A percentile compares a stretch with the other conserved stretches of the same genome.
Conservation (phyloP, 1,140 invertebrate genomes). For the Campoletis sonorensis region DNA sequence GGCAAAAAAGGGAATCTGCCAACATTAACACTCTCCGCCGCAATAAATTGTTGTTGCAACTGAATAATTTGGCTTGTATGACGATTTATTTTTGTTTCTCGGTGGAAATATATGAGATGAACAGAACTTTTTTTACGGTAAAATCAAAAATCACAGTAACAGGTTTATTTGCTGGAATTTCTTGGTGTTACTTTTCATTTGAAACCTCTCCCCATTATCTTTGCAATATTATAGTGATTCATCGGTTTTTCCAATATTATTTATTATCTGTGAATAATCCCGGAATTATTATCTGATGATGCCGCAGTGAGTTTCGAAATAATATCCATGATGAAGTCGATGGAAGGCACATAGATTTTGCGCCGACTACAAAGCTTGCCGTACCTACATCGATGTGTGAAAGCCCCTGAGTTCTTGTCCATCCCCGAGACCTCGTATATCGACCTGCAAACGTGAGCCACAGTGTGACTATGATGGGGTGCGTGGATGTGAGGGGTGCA, state of each 20-base stretch:
- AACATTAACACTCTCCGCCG: no score
- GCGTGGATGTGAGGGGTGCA: constrained; percentile 65
- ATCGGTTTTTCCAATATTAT: not conserved
- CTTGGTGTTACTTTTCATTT: no score
- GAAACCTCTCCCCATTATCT: no score
- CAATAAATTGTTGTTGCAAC: no score
- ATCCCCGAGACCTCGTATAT: constrained; percentile 60
- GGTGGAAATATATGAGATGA: no score
- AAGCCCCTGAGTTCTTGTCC: constrained; percentile 53
- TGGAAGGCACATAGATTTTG: constrained; percentile 53
- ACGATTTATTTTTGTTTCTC: no score
- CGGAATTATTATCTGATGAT: not conserved
- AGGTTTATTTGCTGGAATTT: no score
- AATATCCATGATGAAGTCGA: not conserved
- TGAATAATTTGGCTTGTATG: no score
- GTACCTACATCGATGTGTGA: not conserved
- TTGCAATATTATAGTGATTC: not conserved
- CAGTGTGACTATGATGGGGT: constrained; percentile 52
- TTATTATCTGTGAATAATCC: not conserved
- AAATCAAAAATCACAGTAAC: no score
- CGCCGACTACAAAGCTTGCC: constrained; percentile 18
- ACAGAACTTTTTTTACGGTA: no score
- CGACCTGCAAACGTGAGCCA: constrained; percentile 59
- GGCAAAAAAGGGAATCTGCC: no score
- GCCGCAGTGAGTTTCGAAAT: not conserved